Evolutionary conservation across 2,113 vertebrate species (phyloP), one percentile per base, ranked within the genome.

Genomic region (Raja brachyura): DNA sequence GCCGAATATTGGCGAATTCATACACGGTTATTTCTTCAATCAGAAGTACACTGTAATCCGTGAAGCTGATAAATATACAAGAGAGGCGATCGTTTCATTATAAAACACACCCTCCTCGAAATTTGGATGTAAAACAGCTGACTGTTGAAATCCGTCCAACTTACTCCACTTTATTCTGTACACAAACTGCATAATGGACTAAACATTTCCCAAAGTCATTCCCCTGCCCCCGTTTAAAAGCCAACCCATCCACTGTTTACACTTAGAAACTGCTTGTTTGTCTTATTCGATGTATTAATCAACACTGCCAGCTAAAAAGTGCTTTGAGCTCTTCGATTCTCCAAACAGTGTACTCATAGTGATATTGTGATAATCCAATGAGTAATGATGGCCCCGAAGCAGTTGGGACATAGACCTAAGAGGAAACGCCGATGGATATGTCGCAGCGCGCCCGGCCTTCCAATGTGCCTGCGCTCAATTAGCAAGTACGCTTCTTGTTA

Each of bases 371-470:
- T 95, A 94, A 94, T 93, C 94, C 93, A 94, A 48, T 94, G 94
- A 93, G 95, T 94, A 95, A 94, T 93, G 94, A 94, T 94, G 90
- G 31, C 63, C 95, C 95, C 95, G 94, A 94, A 95, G 94, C 94
- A 93, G 94, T 79, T 93, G 93, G 94, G 13, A 61, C 94, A 93
- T 94, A 93, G 95, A 94, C 93, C 93, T 94, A 93, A 92, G 93
- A 94, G 94, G 93, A 54, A 93, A 93, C n/a, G 94, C 94, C 96
- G 93, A 0, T 93, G 93, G 94, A 95, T 93, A 88, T 94, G 73
- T 68, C 94, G 95, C 94, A 94, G 94, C 95, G 95, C 94, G 96
- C 96, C 96, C 96, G 94, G 31, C 20, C 33, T 73, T 22, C 59
- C 31, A 39, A 39, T 68, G 20, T 90, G 70, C 18, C 22, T 11